These are phyloP conservation scores for Phocoena sinus DNA, from an alignment of 2,113 vertebrate species.

Conservation along the genomic window DNA sequence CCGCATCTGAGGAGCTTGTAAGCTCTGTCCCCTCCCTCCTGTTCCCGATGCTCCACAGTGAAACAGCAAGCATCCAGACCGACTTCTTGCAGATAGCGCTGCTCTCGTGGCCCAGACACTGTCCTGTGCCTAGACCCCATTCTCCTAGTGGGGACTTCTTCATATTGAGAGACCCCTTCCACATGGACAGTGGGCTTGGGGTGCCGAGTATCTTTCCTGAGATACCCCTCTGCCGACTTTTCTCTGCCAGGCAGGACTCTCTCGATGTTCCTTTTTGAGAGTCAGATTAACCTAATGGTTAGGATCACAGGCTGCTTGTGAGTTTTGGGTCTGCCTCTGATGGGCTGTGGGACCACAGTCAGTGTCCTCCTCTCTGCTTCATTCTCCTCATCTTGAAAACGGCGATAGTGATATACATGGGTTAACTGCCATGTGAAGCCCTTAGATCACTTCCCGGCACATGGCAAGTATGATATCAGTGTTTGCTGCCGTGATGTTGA, in stretches of 20 bases:
- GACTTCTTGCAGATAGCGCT: not conserved
- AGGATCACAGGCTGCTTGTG: no score
- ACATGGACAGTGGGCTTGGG: rapidly evolving
- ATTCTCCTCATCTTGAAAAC: not conserved
- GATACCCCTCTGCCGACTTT: no score
- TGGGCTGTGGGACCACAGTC: not conserved
- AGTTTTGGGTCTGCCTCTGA: not conserved
- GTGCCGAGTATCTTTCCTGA: not conserved
- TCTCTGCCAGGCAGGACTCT: not conserved
- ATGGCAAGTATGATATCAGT: rapidly evolving
- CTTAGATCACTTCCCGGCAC: not conserved
- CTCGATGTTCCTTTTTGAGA: not conserved
- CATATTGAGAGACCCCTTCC: not conserved
- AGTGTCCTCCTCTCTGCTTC: not conserved
- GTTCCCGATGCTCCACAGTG: rapidly evolving
- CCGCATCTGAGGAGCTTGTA: not conserved
- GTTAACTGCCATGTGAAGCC: not conserved
- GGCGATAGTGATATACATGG: no score
- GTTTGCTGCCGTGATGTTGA: not conserved
- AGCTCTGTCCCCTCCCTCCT: not conserved
- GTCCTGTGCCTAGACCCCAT: not conserved
- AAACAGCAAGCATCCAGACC: not conserved
- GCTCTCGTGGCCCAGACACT: not conserved
- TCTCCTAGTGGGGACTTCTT: not conserved
- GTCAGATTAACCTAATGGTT: not conserved